Conservation (phyloP, 2,113 vertebrate species). For the Pseudorectes ferrugineus region DNA sequence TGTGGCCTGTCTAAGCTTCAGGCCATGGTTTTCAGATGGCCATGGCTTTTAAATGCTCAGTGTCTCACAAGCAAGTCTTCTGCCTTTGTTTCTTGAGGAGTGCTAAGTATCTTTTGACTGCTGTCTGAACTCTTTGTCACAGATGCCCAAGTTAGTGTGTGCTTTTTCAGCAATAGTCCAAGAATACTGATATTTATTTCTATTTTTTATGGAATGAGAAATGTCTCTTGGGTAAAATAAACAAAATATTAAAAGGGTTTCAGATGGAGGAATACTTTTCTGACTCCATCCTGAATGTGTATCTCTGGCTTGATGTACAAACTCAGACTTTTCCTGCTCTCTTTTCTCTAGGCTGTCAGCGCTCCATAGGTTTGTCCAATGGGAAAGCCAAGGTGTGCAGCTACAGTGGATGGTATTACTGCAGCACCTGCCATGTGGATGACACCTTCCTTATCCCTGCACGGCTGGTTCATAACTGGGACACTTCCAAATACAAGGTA, state of each 20-base stretch:
- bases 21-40: background rate
- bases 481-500: constrained; percentile 95
- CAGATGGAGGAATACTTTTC: background rate
- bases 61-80: background rate
- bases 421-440: constrained; percentile 90
- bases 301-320: background rate
- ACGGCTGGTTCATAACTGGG: constrained; percentile 97
- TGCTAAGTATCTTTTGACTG: background rate
- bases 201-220: background rate
- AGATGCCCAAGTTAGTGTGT: fast-evolving
- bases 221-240: background rate
- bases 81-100: background rate
- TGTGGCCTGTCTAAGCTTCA: background rate
- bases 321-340: background rate
- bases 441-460: constrained; percentile 95
- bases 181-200: background rate
- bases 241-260: background rate
- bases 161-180: background rate
- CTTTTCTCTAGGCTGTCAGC: constrained; percentile 85
- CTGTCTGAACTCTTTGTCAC: background rate
- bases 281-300: background rate
- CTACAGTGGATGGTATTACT: constrained; percentile 99
- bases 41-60: background rate
- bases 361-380: constrained; percentile 85
- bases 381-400: constrained; percentile 95